Conservation (phyloP, 2,797 vertebrate species). For the Sciurus vulgaris region DNA sequence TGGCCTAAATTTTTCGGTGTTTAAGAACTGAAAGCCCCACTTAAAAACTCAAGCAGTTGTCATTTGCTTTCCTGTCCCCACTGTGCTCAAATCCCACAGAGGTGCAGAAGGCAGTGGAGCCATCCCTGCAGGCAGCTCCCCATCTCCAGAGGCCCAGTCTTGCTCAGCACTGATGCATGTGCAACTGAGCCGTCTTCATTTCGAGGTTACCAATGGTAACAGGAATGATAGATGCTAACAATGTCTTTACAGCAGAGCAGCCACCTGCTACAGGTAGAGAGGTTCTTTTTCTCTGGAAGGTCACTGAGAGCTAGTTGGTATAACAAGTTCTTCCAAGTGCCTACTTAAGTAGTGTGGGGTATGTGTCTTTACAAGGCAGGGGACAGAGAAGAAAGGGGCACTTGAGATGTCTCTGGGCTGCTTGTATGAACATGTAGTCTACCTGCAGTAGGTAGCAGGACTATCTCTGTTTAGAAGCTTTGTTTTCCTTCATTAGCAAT, state of each 20-base stretch:
- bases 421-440: neutral
- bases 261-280: neutral
- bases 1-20: neutral
- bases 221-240: neutral
- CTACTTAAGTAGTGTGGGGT: neutral
- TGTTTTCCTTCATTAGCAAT: neutral
- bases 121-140: neutral
- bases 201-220: neutral
- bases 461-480: conserved; percentile 7
- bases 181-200: neutral
- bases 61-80: neutral
- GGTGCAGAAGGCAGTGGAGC: neutral
- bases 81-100: fast-evolving
- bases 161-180: neutral
- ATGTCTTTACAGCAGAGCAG: neutral
- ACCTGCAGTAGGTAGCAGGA: neutral
- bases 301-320: neutral
- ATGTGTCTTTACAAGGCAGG: neutral
- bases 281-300: neutral
- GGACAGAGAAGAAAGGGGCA: neutral
- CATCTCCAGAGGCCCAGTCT: neutral
- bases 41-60: neutral
- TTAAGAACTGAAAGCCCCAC: neutral
- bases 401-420: neutral
- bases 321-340: neutral